phyloP scores from a whole-genome alignment of 2,888 invertebrate genomes.

The Cosmia trapezina region DNA sequence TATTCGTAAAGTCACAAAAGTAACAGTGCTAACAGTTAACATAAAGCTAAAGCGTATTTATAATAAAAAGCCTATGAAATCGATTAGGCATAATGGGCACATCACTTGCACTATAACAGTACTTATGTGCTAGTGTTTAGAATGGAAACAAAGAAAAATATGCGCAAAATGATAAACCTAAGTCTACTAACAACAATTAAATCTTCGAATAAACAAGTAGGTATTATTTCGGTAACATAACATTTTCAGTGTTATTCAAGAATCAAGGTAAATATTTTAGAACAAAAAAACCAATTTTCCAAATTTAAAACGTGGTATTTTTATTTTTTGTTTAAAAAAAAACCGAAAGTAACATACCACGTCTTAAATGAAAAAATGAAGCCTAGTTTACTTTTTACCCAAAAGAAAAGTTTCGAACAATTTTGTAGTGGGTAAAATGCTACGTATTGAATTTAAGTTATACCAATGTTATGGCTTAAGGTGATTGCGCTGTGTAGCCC shows the following conservation, averaged over 20 bases:
- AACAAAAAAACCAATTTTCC: no score
- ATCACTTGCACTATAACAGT: neutral
- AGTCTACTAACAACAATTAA: neutral
- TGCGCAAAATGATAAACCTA: neutral
- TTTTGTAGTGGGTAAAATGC: neutral
- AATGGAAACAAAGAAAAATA: neutral
- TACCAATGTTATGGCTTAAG: slow-evolving; percentile 5
- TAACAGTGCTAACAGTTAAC: neutral
- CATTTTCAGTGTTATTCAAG: neutral
- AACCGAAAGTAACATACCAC: no score
- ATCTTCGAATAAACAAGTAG: neutral
- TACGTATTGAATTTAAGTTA: neutral
- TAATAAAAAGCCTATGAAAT: slow-evolving; percentile 2
- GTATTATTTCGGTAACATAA: neutral
- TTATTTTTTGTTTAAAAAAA: no score
- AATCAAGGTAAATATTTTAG: no score
- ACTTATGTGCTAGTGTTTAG: neutral
- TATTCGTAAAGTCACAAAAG: neutral
- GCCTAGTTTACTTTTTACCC: no score
- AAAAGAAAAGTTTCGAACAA: neutral
- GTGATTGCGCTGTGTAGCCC: no score
- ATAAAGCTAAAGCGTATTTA: slow-evolving; percentile 2
- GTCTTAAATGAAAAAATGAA: neutral
- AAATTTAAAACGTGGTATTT: no score
- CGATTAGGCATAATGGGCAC: neutral